Evolutionary conservation across 2,888 invertebrate species (phyloP), one percentile per base, ranked within the genome.

Genomic region (Dorcus hopei): DNA sequence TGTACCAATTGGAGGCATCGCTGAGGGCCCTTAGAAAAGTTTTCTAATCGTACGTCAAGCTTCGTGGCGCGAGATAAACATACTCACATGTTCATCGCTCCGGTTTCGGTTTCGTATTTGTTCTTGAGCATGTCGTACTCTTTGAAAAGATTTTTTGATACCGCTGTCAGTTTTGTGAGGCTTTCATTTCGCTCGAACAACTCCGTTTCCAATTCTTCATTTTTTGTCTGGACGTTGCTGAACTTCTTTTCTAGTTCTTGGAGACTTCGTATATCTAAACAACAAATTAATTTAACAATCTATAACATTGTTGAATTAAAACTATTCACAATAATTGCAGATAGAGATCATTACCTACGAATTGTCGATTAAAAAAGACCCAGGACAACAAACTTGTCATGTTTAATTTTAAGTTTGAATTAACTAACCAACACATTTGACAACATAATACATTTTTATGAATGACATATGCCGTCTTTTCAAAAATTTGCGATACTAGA

Each of bases 41-140:
- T 26, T 26, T 33, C 26, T 49, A 16, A 52, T 19, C 41, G 9
- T 14, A 49, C 16, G 26, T 52, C 49, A 16, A 19, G 26, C 39
- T n/a, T 11, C 42, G 5, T 1, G 42, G 6, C 14, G 42, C 19
- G 1, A 42, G 7, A 14, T 2, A 16, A 42, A 14, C 14, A 11
- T 14, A 42, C 45, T 80, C 61, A 85, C 85, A 83, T 87, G 65
- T 88, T 85, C 87, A 89, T 88, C 50, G 89, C 88, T 3, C 85
- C 85, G 0, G 87, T 84, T 71, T 90, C 90, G 40, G 88, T 83
- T 66, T 90, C 88, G 74, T 89, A 88, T 76, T 87, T 86, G 73
- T 86, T 86, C 74, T 86, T 87, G 38, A 90, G 79, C 72, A 87
- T 87, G 74, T 89, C 89, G 76, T 90, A 90, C 74, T 90, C 90